Base-by-base conservation (phyloP, 2,797 vertebrate genomes). In the Rhincodon typus region DNA sequence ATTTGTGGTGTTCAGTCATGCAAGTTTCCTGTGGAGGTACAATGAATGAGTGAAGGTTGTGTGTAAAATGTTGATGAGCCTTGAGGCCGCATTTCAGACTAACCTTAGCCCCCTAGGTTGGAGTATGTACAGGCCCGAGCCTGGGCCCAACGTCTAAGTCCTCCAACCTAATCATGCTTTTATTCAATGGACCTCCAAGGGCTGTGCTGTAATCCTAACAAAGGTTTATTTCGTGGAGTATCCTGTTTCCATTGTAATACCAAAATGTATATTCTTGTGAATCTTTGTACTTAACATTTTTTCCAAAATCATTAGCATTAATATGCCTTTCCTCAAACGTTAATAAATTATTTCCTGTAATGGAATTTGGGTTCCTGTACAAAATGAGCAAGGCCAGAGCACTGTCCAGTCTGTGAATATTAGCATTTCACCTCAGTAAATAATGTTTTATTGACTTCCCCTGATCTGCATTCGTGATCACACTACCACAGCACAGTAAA, bases 321-420 rank as follows among this genome's bases (percentile, higher is more conserved):
- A 93, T 13, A 66, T 93, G 66, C n/a, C 3, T 93, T 93, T 42
- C 90, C 62, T 93, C n/a, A 93, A 25, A 66, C 42, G 69, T 93
- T 93, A 84, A 84, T 84, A 69, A 38, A 69, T 42, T n/a, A 93
- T 93, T 93, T 69, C 90, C 90, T 93, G 21, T 25, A 27, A 67
- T 69, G 38, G 19, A 19, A 93, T 69, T n/a, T 93, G 42, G 25
- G 62, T 42, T 93, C 90, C 62, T 67, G 17, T 42, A 67, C n/a
- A 69, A 38, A 93, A 67, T 42, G 21, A 69, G 7, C 62, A 93
- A 38, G n/a, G 17, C 57, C 6, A n/a, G 88, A 91, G 30, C 57
- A 91, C 34, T 62, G 27, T 27, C 50, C 27, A 53, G 4, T 88
- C 50, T 91, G 88, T 17, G 62, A 66, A 93, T 93, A 69, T 90